Evolutionary conservation across 2,888 invertebrate genomes (phyloP).

Genomic region (Lithosia quadra): DNA sequence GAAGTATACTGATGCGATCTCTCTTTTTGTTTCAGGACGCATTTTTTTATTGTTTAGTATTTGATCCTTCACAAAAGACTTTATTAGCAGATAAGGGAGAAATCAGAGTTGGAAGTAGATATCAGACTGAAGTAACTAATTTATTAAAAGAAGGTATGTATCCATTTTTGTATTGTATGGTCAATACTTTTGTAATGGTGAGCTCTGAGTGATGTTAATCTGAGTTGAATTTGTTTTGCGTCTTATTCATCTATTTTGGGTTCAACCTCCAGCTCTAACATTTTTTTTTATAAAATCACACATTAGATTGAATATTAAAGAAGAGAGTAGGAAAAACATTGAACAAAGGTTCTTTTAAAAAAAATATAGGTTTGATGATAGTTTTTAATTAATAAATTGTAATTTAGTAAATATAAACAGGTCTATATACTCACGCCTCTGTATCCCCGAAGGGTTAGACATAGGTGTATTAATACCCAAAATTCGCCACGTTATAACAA

Average conservation of each 20-base stretch:
- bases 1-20: slow-evolving; percentile 35
- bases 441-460: not conserved
- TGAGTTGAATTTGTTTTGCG: too few relatives aligned
- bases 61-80: slow-evolving; percentile 99
- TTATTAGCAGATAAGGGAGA: slow-evolving; percentile 99
- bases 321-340: too few relatives aligned
- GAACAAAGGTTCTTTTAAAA: too few relatives aligned
- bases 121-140: slow-evolving; percentile 97
- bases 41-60: slow-evolving; percentile 99
- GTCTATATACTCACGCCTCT: not conserved
- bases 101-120: slow-evolving; percentile 96
- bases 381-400: too few relatives aligned
- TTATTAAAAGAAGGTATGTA: slow-evolving; percentile 91
- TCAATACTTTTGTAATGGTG: not conserved
- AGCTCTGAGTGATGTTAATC: not conserved
- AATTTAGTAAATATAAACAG: too few relatives aligned
- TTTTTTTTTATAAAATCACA: too few relatives aligned
- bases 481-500: not conserved
- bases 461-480: not conserved
- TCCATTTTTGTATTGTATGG: not conserved
- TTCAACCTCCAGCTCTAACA: too few relatives aligned
- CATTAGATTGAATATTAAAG: too few relatives aligned
- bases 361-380: too few relatives aligned
- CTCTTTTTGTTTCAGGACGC: slow-evolving; percentile 92
- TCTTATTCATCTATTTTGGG: too few relatives aligned